These are phyloP conservation scores for Drosophila histrio DNA, from an alignment of 2,888 invertebrate species.

Conservation along the genomic window DNA sequence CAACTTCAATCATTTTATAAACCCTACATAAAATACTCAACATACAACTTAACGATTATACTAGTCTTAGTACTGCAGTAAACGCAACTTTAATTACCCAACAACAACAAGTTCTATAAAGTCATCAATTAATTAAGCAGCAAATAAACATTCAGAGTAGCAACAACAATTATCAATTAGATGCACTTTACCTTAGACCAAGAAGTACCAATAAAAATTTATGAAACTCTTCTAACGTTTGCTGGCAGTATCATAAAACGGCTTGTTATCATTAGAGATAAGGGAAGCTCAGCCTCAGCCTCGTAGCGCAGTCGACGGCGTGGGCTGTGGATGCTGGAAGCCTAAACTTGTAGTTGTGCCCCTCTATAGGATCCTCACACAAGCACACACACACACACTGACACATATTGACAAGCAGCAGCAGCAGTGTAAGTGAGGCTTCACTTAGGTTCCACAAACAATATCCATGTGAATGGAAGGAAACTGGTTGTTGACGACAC, in stretches of 20 bases:
- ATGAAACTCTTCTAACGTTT: slow-evolving; percentile 33
- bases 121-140: slow-evolving; percentile 63
- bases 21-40: neutral
- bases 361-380: slow-evolving; percentile 48
- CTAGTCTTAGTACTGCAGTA: neutral
- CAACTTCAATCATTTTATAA: neutral
- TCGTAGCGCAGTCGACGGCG: slow-evolving; percentile 8
- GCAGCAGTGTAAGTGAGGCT: slow-evolving; percentile 24
- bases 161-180: slow-evolving; percentile 56
- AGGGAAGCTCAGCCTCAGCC: slow-evolving; percentile 34
- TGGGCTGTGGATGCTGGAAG: slow-evolving; percentile 54
- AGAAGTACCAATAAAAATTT: slow-evolving; percentile 51
- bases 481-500: slow-evolving; percentile 66
- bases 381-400: slow-evolving; percentile 9
- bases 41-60: slow-evolving; percentile 7
- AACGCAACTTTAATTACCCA: slow-evolving; percentile 2
- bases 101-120: slow-evolving; percentile 23
- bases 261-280: slow-evolving; percentile 67
- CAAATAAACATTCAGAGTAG: slow-evolving; percentile 31
- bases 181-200: slow-evolving; percentile 17
- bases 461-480: slow-evolving; percentile 73
- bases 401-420: neutral
- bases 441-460: slow-evolving; percentile 72
- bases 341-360: slow-evolving; percentile 12
- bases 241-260: slow-evolving; percentile 56